Base-by-base conservation (phyloP, 2,797 vertebrate species). In the Monodelphis domestica region DNA sequence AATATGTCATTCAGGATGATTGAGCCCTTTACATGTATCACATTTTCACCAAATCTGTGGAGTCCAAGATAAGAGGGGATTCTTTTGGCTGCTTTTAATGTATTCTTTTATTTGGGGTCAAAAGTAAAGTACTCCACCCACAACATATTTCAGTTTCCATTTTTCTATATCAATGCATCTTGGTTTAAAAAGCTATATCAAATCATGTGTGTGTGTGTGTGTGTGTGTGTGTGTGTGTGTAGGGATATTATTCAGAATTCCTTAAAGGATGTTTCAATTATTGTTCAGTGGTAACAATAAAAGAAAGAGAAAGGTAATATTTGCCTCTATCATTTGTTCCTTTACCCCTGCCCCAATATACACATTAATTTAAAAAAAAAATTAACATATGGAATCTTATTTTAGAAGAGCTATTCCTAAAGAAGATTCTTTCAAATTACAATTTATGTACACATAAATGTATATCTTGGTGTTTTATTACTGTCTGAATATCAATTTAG, bases 171-270 rank as follows among this genome's bases (percentile, higher is more conserved):
- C 91, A 96, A 96, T 96, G 94, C 91, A 93, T 94, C 95, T 96
- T 98, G 98, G 98, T 98, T 98, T 97, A 70, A 98, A 98, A 98
- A 98, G 54, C 93, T 88, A 26, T 95, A 97, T 97, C 96, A 97
- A 96, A 97, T 96, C 93, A 9, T 59, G 29, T 59, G 57, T 59
- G 57, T 59, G 57, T 59, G 57, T 59, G 57, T 59, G 55, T 56
- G 55, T 56, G 57, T 59, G 59, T 63, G 59, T 63, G 33, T 70
- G 26, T 55, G 54, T 59, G 30, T 59, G 1, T 63, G 5, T 78
- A 78, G 17, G 38, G 21, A 7, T 45, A 78, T 78, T 24, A 24
- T 78, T 78, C 17, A 54, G 63, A 63, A 97, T 96, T 97, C 95
- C 97, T 94, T 89, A 97, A 98, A 97, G 91, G 91, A 92, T 91